Evolutionary conservation across 2,888 invertebrate species (phyloP).

Genomic region (Hecatera dysodea): DNA sequence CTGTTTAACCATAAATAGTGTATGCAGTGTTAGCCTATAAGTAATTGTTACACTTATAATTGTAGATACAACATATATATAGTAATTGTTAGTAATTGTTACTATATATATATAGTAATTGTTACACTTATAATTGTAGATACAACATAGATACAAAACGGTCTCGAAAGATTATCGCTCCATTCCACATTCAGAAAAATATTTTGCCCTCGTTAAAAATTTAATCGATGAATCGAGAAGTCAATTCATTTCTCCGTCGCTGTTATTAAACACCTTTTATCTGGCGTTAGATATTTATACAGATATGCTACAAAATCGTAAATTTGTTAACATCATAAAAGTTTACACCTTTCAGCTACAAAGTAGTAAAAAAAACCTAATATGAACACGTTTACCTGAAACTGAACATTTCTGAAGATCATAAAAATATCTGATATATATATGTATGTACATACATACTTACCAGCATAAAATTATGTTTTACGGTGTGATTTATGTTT

Average conservation of each 20-base stretch:
- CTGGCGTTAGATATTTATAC: neutral
- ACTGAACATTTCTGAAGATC: slow-evolving; percentile 10
- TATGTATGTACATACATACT: too few species aligned
- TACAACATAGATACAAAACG: neutral
- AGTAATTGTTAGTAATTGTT: too few species aligned
- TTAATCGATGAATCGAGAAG: neutral
- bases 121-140: slow-evolving; percentile 1
- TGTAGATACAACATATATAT: too few species aligned
- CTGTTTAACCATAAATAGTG: too few species aligned
- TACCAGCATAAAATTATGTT: slow-evolving; percentile 47
- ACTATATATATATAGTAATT: too few species aligned
- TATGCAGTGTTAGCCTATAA: too few species aligned
- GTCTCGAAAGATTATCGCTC: too few species aligned
- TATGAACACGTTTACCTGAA: slow-evolving; percentile 13
- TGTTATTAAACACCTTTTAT: neutral
- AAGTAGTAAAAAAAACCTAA: slow-evolving; percentile 9
- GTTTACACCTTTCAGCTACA: neutral
- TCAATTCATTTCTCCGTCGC: neutral
- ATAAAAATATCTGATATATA: slow-evolving; percentile 40
- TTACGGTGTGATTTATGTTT: slow-evolving; percentile 44
- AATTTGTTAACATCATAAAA: slow-evolving; percentile 8
- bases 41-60: too few species aligned
- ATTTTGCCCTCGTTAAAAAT: neutral
- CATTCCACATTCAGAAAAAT: neutral
- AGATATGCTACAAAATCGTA: neutral